These are phyloP conservation scores for Thymallus thymallus DNA, from an alignment of 2,113 vertebrate species.

Conservation along the genomic window DNA sequence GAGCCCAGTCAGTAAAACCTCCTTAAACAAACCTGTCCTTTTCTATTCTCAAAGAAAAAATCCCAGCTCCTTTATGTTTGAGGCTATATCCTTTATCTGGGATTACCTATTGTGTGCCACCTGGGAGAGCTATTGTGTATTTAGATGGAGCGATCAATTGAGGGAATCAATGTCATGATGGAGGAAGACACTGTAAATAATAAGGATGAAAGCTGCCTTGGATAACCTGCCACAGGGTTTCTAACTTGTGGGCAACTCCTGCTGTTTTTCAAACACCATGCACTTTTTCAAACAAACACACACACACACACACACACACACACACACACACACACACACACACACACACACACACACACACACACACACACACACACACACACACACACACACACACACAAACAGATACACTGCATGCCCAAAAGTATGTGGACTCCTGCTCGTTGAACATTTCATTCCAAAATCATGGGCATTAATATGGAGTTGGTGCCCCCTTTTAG, in stretches of 20 bases:
- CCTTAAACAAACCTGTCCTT: slow-evolving; percentile 29
- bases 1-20: slow-evolving; percentile 21
- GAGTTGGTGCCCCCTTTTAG: no score
- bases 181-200: slow-evolving; percentile 39
- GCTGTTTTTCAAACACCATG: background rate
- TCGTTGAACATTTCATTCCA: no score
- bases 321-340: no score
- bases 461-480: no score
- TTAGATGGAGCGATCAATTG: slow-evolving; percentile 40
- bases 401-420: no score
- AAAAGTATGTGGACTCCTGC: no score
- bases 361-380: no score
- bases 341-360: no score
- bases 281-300: no score
- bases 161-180: slow-evolving; percentile 43
- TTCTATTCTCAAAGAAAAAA: slow-evolving; percentile 32
- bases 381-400: no score
- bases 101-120: slow-evolving; percentile 44
- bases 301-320: no score
- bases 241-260: no score
- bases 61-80: slow-evolving; percentile 36
- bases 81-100: slow-evolving; percentile 48
- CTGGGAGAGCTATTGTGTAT: slow-evolving; percentile 51
- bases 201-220: background rate
- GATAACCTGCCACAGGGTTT: background rate